These are phyloP conservation scores for Selene dorsalis DNA, from an alignment of 2,797 vertebrate genomes.

Conservation along the genomic window DNA sequence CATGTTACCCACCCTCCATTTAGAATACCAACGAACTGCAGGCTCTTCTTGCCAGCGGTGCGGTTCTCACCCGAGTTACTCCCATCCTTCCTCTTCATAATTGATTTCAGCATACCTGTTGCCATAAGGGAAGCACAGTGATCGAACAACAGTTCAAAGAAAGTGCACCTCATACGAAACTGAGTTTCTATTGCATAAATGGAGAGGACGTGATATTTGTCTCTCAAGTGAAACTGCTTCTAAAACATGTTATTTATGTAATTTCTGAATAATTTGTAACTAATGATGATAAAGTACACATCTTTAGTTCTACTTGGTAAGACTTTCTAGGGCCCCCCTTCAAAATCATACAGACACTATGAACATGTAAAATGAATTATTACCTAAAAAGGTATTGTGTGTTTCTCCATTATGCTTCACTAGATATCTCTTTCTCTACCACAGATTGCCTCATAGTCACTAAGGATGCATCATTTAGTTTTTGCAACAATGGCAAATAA, in stretches of 20 bases:
- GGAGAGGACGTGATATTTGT: background rate
- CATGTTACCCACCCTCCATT: conserved; percentile 91
- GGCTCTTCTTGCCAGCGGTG: conserved; percentile 89
- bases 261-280: conserved; percentile 7
- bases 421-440: background rate
- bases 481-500: background rate
- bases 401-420: background rate
- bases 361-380: background rate
- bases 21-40: conserved; percentile 96
- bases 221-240: background rate
- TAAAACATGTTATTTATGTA: background rate
- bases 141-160: conserved; percentile 22
- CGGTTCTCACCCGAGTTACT: conserved; percentile 74
- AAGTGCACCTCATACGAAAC: background rate
- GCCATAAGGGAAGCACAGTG: conserved; percentile 32
- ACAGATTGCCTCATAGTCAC: background rate
- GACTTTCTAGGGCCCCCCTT: background rate
- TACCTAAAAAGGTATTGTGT: background rate
- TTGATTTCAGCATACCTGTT: conserved; percentile 92
- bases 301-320: too few species aligned
- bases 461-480: background rate
- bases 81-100: conserved; percentile 95
- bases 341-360: background rate
- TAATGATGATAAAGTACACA: background rate
- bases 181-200: background rate